phyloP scores from a whole-genome alignment of 2,113 vertebrate species.

The Nannobrachium achirus region DNA sequence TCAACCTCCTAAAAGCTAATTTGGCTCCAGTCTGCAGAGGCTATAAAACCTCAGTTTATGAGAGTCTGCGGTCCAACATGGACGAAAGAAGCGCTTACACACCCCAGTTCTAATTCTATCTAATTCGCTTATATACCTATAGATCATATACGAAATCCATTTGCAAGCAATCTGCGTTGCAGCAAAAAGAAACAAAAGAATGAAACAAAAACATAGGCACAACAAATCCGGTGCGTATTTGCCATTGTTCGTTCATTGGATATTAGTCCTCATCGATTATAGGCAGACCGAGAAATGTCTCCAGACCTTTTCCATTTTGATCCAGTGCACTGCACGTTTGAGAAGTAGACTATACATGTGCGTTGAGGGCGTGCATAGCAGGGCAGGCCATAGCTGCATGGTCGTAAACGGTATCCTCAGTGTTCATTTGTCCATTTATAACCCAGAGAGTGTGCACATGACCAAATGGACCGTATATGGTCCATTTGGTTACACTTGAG shows the following conservation, averaged over 20 bases:
- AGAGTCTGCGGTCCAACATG: constrained; percentile 64
- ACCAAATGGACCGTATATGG: too few species aligned
- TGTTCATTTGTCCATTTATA: too few species aligned
- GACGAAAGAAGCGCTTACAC: constrained; percentile 59
- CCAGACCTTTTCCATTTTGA: neutral
- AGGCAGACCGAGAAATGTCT: constrained; percentile 19
- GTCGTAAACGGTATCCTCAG: too few species aligned
- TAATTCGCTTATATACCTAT: constrained; percentile 47
- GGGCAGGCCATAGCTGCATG: too few species aligned
- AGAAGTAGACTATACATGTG: neutral
- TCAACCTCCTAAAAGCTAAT: constrained; percentile 29
- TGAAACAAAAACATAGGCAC: too few species aligned
- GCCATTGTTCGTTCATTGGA: constrained; percentile 39
- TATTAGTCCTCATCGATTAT: neutral
- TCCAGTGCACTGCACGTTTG: constrained; percentile 5
- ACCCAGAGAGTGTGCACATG: too few species aligned
- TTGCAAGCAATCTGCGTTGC: constrained; percentile 34
- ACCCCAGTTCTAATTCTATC: constrained; percentile 51
- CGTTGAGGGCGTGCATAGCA: too few species aligned
- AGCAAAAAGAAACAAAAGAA: constrained; percentile 1
- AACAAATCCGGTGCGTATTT: constrained; percentile 5
- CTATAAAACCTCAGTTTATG: constrained; percentile 59
- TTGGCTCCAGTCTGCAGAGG: constrained; percentile 44
- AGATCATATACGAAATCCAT: constrained; percentile 44
- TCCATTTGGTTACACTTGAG: too few species aligned